Evolutionary conservation across 2,113 vertebrate genomes (phyloP).

Genomic region (Hippocampus abdominalis): DNA sequence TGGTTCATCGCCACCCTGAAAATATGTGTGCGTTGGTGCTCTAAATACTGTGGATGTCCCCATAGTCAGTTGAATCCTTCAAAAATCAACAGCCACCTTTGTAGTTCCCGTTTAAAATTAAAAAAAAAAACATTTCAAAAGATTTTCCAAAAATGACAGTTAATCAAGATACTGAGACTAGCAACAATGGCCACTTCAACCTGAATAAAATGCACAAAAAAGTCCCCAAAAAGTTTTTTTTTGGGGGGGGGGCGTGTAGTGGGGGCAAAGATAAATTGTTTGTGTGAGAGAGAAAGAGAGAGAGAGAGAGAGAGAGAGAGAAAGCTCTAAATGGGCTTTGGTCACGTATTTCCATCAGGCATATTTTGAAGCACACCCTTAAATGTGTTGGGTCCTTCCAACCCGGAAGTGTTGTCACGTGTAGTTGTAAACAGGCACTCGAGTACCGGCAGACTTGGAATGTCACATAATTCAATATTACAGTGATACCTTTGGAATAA

Average conservation of each 20-base stretch:
- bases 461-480: neutral
- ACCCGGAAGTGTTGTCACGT: slow-evolving; percentile 58
- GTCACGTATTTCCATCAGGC: slow-evolving; percentile 52
- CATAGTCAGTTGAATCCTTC: neutral
- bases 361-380: slow-evolving; percentile 16
- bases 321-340: neutral
- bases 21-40: neutral
- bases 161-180: too few relatives aligned
- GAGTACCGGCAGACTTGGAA: slow-evolving; percentile 26
- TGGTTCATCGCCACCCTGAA: slow-evolving; percentile 23
- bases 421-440: slow-evolving; percentile 43
- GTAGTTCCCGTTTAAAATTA: too few relatives aligned
- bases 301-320: neutral
- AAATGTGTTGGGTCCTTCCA: slow-evolving; percentile 36
- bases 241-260: too few relatives aligned
- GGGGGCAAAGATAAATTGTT: too few relatives aligned
- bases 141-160: too few relatives aligned
- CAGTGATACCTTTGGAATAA: neutral
- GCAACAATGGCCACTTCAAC: too few relatives aligned
- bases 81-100: neutral
- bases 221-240: too few relatives aligned
- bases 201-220: too few relatives aligned
- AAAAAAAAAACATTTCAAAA: too few relatives aligned
- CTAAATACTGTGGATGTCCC: neutral
- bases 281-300: too few relatives aligned